Percentiles rank a stretch among this genome's conserved stretches.
phyloP scores from a whole-genome alignment of 2,797 vertebrate species.

The Anguilla obscura region DNA sequence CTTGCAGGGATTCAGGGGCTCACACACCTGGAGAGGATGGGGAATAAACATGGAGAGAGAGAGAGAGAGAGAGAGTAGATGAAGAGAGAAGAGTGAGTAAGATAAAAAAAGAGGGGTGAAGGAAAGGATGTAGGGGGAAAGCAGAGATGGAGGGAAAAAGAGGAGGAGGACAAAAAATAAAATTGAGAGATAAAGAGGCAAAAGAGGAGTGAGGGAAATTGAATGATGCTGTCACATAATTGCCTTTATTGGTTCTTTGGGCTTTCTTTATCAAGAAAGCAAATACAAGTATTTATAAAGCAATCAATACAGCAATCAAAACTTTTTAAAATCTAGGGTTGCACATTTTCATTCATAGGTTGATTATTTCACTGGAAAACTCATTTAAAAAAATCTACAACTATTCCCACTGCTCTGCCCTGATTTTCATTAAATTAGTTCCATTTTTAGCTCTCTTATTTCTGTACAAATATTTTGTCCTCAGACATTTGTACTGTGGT shows the following conservation, averaged over 20 bases:
- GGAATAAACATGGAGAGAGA: background rate
- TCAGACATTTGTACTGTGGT: background rate
- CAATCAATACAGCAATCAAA: background rate
- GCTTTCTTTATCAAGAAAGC: background rate
- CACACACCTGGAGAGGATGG: conserved; percentile 78
- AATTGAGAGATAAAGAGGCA: background rate
- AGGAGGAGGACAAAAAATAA: background rate
- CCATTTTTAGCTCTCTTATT: background rate
- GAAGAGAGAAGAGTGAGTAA: background rate
- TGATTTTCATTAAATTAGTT: background rate
- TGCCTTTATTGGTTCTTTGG: background rate
- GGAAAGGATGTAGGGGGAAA: background rate
- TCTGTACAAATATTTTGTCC: background rate
- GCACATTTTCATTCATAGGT: background rate
- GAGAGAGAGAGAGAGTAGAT: background rate
- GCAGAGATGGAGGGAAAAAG: no score
- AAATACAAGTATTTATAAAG: background rate
- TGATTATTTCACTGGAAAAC: background rate
- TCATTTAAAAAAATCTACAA: background rate
- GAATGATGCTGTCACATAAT: background rate
- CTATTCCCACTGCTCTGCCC: background rate
- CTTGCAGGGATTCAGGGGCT: conserved; percentile 92
- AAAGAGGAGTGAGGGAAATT: background rate
- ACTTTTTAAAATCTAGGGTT: background rate
- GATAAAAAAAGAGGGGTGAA: background rate